Conservation (phyloP, 2,113 vertebrate species). For the Pangasianodon hypophthalmus region DNA sequence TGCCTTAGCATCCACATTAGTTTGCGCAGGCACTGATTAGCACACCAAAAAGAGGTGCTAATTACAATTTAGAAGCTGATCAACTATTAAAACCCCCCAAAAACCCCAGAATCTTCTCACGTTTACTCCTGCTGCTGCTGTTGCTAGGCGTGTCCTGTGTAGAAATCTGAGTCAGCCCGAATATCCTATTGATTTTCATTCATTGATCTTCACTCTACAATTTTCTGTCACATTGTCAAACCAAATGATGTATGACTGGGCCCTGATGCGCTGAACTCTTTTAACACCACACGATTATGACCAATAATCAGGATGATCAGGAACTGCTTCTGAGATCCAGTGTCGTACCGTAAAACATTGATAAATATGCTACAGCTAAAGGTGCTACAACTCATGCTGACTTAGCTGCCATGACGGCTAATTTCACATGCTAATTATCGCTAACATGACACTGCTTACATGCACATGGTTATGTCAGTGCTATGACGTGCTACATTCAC, state of each 20-base stretch:
- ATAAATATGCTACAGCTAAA: not conserved
- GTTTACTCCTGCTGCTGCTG: not conserved
- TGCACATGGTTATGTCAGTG: no score
- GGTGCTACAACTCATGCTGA: not conserved
- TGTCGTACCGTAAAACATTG: not conserved
- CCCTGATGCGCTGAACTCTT: not conserved
- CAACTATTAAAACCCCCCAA: not conserved
- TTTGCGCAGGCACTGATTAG: not conserved
- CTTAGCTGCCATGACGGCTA: not conserved
- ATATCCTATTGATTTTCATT: conserved; percentile 12
- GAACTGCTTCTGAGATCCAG: not conserved
- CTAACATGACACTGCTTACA: not conserved
- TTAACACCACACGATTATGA: not conserved
- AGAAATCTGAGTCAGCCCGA: conserved; percentile 15
- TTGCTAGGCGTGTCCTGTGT: not conserved
- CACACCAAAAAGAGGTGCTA: not conserved
- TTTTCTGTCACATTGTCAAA: conserved; percentile 22
- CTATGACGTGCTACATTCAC: not conserved
- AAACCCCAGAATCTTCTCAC: not conserved
- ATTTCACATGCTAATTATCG: not conserved
- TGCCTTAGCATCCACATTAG: not conserved
- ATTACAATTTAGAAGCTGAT: not conserved
- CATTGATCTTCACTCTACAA: conserved; percentile 14
- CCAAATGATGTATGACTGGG: not conserved
- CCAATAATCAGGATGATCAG: not conserved